These are phyloP conservation scores for Muricea muricata DNA, from an alignment of 92 coral and sea anemone genomes.

Conservation along the genomic window DNA sequence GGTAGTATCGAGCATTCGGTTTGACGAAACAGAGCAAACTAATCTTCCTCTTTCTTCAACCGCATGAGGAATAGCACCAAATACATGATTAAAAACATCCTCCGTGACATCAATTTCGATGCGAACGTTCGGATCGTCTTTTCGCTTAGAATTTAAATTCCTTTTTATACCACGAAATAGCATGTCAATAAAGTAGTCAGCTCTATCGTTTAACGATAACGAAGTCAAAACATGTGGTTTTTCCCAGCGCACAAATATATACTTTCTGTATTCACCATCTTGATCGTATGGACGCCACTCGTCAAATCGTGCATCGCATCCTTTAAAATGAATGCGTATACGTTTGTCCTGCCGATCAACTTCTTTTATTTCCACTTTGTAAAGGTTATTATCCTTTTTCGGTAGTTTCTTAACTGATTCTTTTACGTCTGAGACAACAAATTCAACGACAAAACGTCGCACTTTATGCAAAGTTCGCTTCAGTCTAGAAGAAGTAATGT, in stretches of 20 bases:
- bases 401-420: no score
- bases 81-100: neutral
- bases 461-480: no score
- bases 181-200: neutral
- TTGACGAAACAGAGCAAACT: neutral
- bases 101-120: constrained; percentile 1
- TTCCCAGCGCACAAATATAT: neutral
- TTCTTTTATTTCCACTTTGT: constrained; percentile 1
- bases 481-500: no score
- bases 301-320: constrained; percentile 10
- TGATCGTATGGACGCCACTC: constrained; percentile 18
- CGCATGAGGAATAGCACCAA: neutral
- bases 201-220: neutral
- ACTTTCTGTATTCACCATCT: neutral
- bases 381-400: constrained; percentile 25
- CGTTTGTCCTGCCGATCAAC: constrained; percentile 11
- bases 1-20: constrained; percentile 6
- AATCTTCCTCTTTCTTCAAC: constrained; percentile 8
- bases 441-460: no score
- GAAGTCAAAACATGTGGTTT: constrained; percentile 2
- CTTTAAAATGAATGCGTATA: neutral
- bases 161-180: neutral
- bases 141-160: constrained; percentile 2
- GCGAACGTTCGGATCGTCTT: constrained; percentile 4
- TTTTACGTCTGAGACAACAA: no score